A percentile compares a stretch with the other conserved stretches of the same genome.
These are phyloP conservation scores for Drosophila buzzatii DNA, from an alignment of 2,888 invertebrate genomes.

Conservation along the genomic window DNA sequence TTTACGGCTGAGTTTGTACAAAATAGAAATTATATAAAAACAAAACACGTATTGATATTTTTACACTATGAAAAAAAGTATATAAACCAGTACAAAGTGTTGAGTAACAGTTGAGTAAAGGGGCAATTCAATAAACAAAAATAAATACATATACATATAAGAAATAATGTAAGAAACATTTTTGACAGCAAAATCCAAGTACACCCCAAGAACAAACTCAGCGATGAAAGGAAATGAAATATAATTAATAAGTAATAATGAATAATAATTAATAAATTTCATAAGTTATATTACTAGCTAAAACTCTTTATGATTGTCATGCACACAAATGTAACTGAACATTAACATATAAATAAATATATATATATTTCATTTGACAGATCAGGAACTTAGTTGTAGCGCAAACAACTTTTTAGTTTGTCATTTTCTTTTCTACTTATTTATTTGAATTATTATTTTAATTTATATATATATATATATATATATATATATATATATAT, in stretches of 20 bases:
- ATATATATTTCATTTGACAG: too few species aligned
- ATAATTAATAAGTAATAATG: slow-evolving; percentile 3
- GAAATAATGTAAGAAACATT: neutral
- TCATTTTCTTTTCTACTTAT: too few species aligned
- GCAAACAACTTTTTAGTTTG: too few species aligned
- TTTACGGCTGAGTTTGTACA: slow-evolving; percentile 73
- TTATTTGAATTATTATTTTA: too few species aligned
- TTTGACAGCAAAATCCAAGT: slow-evolving; percentile 12
- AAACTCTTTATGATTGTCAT: slow-evolving; percentile 30
- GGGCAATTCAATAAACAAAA: slow-evolving; percentile 37
- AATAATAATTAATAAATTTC: slow-evolving; percentile 20
- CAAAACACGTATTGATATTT: slow-evolving; percentile 61
- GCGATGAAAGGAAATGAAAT: slow-evolving; percentile 36
- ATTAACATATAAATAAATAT: neutral
- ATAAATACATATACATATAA: neutral
- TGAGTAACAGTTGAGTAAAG: slow-evolving; percentile 57
- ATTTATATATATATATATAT: neutral
- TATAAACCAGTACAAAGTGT: slow-evolving; percentile 73
- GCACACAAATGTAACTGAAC: neutral
- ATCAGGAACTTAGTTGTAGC: too few species aligned
- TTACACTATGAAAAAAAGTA: slow-evolving; percentile 61
- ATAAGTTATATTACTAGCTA: slow-evolving; percentile 29
- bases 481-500: slow-evolving; percentile 8
- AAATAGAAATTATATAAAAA: slow-evolving; percentile 43
- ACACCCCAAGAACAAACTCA: slow-evolving; percentile 49